These are phyloP conservation scores for Malthinus flaveolus DNA, from an alignment of 2,888 invertebrate genomes.

Conservation along the genomic window DNA sequence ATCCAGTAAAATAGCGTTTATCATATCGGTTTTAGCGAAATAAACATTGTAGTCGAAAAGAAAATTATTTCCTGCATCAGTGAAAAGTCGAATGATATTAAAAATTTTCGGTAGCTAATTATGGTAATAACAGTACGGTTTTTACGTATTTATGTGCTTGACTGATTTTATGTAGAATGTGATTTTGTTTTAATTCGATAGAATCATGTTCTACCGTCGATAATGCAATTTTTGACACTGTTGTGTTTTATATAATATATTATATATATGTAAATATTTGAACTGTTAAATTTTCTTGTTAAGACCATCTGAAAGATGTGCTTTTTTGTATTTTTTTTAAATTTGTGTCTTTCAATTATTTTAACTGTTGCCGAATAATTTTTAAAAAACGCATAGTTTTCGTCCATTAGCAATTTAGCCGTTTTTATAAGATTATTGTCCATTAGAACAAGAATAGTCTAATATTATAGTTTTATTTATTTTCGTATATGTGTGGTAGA, in stretches of 20 bases:
- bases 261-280: conserved; percentile 12
- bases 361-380: conserved; percentile 21
- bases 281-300: conserved; percentile 26
- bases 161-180: conserved; percentile 39
- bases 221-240: not conserved
- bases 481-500: conserved; percentile 23
- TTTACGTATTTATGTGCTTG: conserved; percentile 19
- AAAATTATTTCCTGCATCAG: conserved; percentile 28
- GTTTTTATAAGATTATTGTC: conserved; percentile 25
- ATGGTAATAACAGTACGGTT: conserved; percentile 11
- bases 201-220: conserved; percentile 11
- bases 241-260: not conserved
- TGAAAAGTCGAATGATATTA: conserved; percentile 5
- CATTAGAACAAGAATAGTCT: conserved; percentile 16
- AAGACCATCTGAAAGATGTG: conserved; percentile 6
- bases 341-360: conserved; percentile 1
- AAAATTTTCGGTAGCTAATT: conserved; percentile 1
- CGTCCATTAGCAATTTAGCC: conserved; percentile 36
- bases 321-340: conserved; percentile 6
- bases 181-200: conserved; percentile 36
- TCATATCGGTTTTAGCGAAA: conserved; percentile 34
- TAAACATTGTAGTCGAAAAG: conserved; percentile 35
- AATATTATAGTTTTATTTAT: conserved; percentile 23
- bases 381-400: conserved; percentile 24
- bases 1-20: conserved; percentile 57